Base-by-base conservation (phyloP, 2,797 vertebrate genomes). In the Denticeps clupeoides region DNA sequence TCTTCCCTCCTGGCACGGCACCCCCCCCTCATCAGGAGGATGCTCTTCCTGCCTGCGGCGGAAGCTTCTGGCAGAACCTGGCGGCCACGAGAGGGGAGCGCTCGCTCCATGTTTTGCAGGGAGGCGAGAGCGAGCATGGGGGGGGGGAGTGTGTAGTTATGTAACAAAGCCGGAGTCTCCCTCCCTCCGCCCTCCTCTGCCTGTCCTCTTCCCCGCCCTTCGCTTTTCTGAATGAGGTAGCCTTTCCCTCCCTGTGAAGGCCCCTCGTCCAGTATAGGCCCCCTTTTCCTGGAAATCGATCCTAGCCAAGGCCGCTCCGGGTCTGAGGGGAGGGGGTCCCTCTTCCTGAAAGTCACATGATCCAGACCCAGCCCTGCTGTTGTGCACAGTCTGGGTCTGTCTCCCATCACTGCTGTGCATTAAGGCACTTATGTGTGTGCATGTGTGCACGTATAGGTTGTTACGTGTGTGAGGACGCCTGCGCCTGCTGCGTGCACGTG, bases 191-290 rank as follows among this genome's bases (percentile, higher is more conserved):
- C 37, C 54, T 37, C 22, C 21, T 10, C 12, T 35, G 22, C 73
- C 71, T 78, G 77, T 66, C 80, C 77, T 73, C 65, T 78, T n/a
- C n/a, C 69, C 68, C 69, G 84, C 79, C 81, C 84, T 80, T 82
- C 86, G 79, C 84, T 85, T 86, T 84, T 85, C 79, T 85, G 78
- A 85, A 86, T 86, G 84, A 83, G 82, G 79, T 74, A 79, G 77
- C 74, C 79, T 80, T 73, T 79, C 78, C n/a, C n/a, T 58, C 62
- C 80, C 77, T 72, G 69, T 59, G 57, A 49, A 74, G 82, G 83
- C 82, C 83, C 78, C 82, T 66, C 71, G 68, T 83, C 77, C 79
- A 73, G 79, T 72, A 79, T 60, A 81, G 82, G 82, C 81, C 80
- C 74, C 82, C n/a, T n/a, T 83, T 86, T 85, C 79, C 84, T 84